Base-by-base conservation (phyloP, 2,113 vertebrate species). In the Perca flavescens region DNA sequence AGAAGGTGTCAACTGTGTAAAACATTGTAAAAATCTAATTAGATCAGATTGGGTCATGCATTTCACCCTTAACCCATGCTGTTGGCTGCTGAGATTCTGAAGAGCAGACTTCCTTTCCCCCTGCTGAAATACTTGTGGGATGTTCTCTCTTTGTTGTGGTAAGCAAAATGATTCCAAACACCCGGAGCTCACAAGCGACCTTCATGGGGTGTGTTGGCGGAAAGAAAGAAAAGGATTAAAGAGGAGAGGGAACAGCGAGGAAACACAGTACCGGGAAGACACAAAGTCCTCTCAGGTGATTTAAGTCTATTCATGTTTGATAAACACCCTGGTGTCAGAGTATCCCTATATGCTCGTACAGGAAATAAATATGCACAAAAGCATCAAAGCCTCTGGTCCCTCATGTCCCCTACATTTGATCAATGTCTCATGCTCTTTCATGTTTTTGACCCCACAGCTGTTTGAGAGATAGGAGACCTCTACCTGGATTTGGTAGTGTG, bases 71-170 rank as follows among this genome's bases (percentile, higher is more conserved):
- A 74, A 43, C 80, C 77, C 73, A 68, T 22, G 11, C n/a, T 46
- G 28, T 15, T 64, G 78, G 66, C 83, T 79, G 52, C 82, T 21
- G 70, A 65, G 60, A 73, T 76, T 65, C 34, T 58, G 60, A 60
- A 36, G 65, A 82, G 78, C 25, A 17, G 47, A 76, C 70, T 77
- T 89, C 76, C 84, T 84, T 82, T 64, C 49, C 71, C 83, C 80
- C 80, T 2, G 62, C 60, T 74, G 73, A 69, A 74, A 74, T 17
- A 74, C 67, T 87, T 91, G 87, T 77, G 87, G 82, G 82, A 86
- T 88, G 82, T 90, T 89, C 89, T 85, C 82, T 86, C 91, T 93
- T 89, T 92, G 87, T 90, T 93, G 91, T 87, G 83, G 91, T 84
- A 19, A 88, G 85, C 71, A 68, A 74, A 86, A 86, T 87, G 83